phyloP scores from a whole-genome alignment of 2,797 vertebrate genomes.

The Acomys russatus region DNA sequence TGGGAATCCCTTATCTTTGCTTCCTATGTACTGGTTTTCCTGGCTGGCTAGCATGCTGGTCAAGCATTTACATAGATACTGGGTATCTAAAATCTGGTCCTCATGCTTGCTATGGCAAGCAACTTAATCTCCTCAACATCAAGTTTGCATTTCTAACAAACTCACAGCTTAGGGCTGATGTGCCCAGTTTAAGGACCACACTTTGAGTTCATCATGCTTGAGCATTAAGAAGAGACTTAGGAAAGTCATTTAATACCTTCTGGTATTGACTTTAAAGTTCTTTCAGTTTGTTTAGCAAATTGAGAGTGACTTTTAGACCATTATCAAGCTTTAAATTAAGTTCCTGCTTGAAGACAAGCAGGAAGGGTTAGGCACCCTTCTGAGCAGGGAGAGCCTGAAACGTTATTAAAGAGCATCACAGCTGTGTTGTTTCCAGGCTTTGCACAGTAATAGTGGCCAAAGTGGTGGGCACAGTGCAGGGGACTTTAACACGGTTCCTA shows the following conservation, averaged over 20 bases:
- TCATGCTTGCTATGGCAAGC: not conserved
- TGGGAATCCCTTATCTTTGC: not conserved
- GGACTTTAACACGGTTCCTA: not conserved
- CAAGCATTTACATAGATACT: not conserved
- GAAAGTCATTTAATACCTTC: not conserved
- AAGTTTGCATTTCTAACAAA: not conserved
- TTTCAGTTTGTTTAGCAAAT: conserved; percentile 1
- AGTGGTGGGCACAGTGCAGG: not conserved
- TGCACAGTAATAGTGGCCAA: not conserved
- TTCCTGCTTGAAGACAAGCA: not conserved
- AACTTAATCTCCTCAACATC: not conserved
- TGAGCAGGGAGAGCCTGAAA: not conserved
- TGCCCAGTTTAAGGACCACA: not conserved
- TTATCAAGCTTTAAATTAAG: conserved; percentile 21
- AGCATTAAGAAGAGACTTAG: not conserved
- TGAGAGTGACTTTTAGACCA: conserved; percentile 34
- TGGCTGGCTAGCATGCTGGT: not conserved
- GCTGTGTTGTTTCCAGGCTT: not conserved
- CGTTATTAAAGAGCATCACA: not conserved
- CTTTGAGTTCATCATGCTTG: not conserved
- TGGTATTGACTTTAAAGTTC: not conserved
- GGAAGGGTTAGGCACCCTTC: not conserved
- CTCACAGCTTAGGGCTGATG: not conserved
- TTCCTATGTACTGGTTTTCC: not conserved
- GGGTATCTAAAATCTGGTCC: not conserved